A percentile compares a stretch with the other conserved stretches of the same genome.
Conservation (phyloP, 2,113 vertebrate genomes). For the Micromys minutus region DNA sequence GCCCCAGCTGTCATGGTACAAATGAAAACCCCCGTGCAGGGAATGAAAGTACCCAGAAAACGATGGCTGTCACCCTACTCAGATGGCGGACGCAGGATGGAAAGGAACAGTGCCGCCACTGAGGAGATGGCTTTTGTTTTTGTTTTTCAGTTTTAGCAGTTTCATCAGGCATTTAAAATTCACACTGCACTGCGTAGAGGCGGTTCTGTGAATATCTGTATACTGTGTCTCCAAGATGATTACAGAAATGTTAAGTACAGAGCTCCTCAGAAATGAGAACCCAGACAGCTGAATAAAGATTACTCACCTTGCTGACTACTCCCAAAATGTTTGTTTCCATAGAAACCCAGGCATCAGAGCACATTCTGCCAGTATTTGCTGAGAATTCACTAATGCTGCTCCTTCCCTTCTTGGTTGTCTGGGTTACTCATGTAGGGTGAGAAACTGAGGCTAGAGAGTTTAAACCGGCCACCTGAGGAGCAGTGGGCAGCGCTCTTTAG, state of each 20-base stretch:
- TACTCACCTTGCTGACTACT: neutral
- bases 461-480: neutral
- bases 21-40: neutral
- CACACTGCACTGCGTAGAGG: neutral
- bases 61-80: neutral
- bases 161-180: conserved; percentile 39
- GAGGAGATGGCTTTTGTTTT: neutral
- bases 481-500: neutral
- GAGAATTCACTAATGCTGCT: neutral
- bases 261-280: conserved; percentile 32
- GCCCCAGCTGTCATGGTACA: neutral
- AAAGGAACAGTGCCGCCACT: neutral
- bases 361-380: neutral
- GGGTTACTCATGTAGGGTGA: neutral
- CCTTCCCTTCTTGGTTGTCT: neutral
- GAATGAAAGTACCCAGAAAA: neutral
- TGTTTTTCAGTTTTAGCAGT: conserved; percentile 17
- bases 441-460: neutral
- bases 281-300: neutral
- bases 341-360: neutral
- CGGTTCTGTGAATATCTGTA: neutral
- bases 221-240: neutral
- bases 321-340: neutral
- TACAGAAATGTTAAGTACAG: neutral
- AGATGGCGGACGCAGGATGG: neutral